Conservation (phyloP, 23 tunicate species). For the Oikopleura albicans region DNA sequence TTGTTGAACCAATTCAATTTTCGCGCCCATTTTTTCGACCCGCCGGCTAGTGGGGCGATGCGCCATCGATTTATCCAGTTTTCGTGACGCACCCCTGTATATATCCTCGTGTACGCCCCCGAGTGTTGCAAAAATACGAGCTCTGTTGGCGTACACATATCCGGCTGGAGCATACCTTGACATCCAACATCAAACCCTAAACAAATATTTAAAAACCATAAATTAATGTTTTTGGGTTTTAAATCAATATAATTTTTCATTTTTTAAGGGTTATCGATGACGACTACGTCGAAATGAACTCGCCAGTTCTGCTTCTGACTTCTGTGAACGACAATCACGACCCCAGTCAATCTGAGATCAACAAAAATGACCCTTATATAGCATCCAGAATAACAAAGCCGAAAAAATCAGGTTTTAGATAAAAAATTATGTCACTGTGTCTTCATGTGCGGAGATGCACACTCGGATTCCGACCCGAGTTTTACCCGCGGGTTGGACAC, state of each 20-base stretch:
- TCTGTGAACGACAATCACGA: not conserved
- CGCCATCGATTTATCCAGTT: not conserved
- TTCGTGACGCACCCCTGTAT: not conserved
- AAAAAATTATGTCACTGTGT: too few relatives aligned
- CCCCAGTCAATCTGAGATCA: slow-evolving; percentile 17
- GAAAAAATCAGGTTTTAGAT: too few relatives aligned
- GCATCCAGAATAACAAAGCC: too few relatives aligned
- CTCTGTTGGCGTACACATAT: not conserved
- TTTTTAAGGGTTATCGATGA: not conserved
- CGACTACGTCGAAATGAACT: not conserved
- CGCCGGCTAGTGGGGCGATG: not conserved
- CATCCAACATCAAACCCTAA: not conserved
- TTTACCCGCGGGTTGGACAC: too few relatives aligned
- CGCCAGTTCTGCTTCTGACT: slow-evolving; percentile 19
- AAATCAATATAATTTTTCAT: not conserved
- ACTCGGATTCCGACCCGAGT: too few relatives aligned
- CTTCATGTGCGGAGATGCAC: too few relatives aligned
- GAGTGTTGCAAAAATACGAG: not conserved
- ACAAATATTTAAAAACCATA: not conserved
- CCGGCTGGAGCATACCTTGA: not conserved
- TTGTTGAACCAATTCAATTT: not conserved
- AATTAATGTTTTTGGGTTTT: not conserved
- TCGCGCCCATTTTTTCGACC: not conserved
- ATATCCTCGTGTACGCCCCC: not conserved
- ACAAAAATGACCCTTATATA: not conserved